These are phyloP conservation scores for Amia ocellicauda DNA, from an alignment of 2,113 vertebrate genomes.

Conservation along the genomic window DNA sequence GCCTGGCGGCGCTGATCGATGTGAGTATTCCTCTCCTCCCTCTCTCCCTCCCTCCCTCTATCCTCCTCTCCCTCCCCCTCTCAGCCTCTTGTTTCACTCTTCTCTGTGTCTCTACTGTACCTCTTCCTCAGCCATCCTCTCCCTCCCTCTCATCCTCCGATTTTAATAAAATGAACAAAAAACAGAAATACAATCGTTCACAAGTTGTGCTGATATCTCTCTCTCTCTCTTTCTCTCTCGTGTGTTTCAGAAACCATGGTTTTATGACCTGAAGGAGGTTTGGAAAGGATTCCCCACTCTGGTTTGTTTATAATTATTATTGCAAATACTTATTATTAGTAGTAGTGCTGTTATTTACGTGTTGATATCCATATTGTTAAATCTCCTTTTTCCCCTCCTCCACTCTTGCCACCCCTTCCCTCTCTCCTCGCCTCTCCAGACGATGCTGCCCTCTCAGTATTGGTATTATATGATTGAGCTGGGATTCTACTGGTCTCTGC, in stretches of 20 bases:
- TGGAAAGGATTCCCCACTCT: slow-evolving; percentile 90
- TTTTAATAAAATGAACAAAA: too few species aligned
- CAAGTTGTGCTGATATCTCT: not conserved
- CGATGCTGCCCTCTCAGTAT: slow-evolving; percentile 83
- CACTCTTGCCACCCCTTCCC: not conserved
- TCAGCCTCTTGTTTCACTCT: not conserved
- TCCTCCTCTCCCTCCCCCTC: not conserved
- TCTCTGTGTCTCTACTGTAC: too few species aligned
- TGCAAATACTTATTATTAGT: not conserved
- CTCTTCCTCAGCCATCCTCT: too few species aligned
- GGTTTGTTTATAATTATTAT: slow-evolving; percentile 58
- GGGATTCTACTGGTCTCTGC: slow-evolving; percentile 86
- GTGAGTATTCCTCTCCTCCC: slow-evolving; percentile 68
- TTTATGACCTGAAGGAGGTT: slow-evolving; percentile 84
- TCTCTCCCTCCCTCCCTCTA: not conserved
- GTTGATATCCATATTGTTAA: not conserved
- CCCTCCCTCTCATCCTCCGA: not conserved
- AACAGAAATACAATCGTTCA: too few species aligned
- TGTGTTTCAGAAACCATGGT: slow-evolving; percentile 84
- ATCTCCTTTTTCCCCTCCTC: slow-evolving; percentile 16
- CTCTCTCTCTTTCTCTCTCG: not conserved
- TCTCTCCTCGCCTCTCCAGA: slow-evolving; percentile 40
- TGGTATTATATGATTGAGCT: slow-evolving; percentile 96
- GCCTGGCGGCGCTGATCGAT: slow-evolving; percentile 84
- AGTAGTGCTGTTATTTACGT: not conserved